Evolutionary conservation across 2,113 vertebrate species (phyloP).

Genomic region (Seriola rivoliana): DNA sequence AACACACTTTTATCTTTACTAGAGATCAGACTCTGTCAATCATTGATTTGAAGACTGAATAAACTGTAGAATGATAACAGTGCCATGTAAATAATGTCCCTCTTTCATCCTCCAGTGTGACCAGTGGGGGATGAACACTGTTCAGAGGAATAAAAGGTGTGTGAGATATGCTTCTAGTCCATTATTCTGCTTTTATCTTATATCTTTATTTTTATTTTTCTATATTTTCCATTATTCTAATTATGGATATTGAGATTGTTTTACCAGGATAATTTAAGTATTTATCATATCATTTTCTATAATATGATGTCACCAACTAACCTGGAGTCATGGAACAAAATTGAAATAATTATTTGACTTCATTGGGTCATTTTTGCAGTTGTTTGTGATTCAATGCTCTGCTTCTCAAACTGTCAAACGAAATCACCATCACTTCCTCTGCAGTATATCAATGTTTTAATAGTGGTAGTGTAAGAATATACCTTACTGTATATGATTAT

Average conservation of each 20-base stretch:
- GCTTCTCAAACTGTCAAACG: neutral
- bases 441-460: neutral
- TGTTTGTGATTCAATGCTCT: neutral
- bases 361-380: neutral
- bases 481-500: too few relatives aligned
- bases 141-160: neutral
- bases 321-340: neutral
- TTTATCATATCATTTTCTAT: neutral
- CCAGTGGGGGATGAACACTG: neutral
- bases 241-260: neutral
- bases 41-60: neutral
- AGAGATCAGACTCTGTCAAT: constrained; percentile 18
- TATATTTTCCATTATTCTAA: too few relatives aligned
- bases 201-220: too few relatives aligned
- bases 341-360: too few relatives aligned
- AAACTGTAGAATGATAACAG: neutral
- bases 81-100: neutral
- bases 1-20: constrained; percentile 28
- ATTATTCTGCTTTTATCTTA: too few relatives aligned
- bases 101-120: neutral
- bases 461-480: neutral
- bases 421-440: neutral
- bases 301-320: neutral
- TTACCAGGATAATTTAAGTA: neutral
- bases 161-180: neutral